These are phyloP conservation scores for Sternarchorhynchus goeldii DNA, from an alignment of 2,797 vertebrate species.

Conservation along the genomic window DNA sequence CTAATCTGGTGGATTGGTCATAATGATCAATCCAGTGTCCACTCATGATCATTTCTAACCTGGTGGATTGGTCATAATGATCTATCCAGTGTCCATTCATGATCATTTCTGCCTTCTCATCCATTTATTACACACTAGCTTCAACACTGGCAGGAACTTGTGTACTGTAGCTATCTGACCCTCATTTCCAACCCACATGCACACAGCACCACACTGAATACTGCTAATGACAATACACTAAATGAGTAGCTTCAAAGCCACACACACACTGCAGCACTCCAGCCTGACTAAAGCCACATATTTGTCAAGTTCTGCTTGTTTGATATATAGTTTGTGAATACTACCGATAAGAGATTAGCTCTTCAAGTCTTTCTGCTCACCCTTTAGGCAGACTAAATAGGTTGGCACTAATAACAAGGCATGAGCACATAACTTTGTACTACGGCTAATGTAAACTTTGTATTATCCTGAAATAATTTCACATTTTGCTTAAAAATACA, in stretches of 20 bases:
- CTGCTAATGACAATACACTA: too few relatives aligned
- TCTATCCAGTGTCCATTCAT: too few relatives aligned
- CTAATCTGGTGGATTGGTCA: not conserved
- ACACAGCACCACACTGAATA: too few relatives aligned
- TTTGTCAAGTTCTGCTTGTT: not conserved
- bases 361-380: conserved; percentile 43
- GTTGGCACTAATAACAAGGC: conserved; percentile 54
- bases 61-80: not conserved
- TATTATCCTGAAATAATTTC: conserved; percentile 13
- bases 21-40: too few relatives aligned
- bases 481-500: not conserved
- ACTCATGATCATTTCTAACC: not conserved
- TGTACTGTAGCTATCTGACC: not conserved
- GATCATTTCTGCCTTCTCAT: too few relatives aligned
- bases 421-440: conserved; percentile 30
- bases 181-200: not conserved
- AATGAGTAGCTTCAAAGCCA: not conserved
- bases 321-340: conserved; percentile 4
- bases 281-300: not conserved
- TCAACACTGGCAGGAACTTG: not conserved
- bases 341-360: conserved; percentile 28
- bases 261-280: not conserved
- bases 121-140: not conserved
- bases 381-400: conserved; percentile 45
- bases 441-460: conserved; percentile 61